phyloP scores from a whole-genome alignment of 2,113 vertebrate genomes.

The Gracilinanus agilis region DNA sequence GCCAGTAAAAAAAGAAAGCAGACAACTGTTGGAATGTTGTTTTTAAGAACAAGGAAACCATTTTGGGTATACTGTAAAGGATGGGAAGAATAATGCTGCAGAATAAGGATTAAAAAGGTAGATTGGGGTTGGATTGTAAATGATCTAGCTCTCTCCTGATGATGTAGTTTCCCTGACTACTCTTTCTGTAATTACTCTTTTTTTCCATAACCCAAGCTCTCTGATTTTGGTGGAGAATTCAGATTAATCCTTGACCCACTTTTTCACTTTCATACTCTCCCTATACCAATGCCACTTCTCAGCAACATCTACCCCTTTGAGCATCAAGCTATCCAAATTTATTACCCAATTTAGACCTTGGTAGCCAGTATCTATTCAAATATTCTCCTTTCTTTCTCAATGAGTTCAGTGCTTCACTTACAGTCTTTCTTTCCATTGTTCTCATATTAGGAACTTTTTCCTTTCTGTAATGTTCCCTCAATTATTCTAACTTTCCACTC shows the following conservation, averaged over 20 bases:
- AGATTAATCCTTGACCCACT: background rate
- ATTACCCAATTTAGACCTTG: background rate
- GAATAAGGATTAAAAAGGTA: background rate
- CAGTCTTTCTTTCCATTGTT: background rate
- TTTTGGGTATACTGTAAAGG: background rate
- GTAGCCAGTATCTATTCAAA: background rate
- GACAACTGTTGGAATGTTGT: background rate
- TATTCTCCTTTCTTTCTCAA: background rate
- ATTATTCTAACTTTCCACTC: background rate
- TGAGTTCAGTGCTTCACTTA: background rate
- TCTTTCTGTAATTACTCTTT: background rate
- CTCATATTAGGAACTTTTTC: background rate
- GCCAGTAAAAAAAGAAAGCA: background rate
- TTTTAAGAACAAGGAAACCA: background rate
- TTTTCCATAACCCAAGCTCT: background rate
- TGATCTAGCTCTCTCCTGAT: background rate
- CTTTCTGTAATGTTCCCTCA: background rate
- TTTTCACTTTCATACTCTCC: background rate
- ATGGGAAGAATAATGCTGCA: background rate
- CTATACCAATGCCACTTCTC: background rate
- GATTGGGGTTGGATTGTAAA: background rate
- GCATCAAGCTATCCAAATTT: background rate
- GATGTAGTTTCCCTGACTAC: background rate
- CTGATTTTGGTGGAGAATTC: background rate
- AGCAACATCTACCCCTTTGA: background rate